Evolutionary conservation across 2,797 vertebrate genomes (phyloP).

Genomic region (Nyctalus aviator): DNA sequence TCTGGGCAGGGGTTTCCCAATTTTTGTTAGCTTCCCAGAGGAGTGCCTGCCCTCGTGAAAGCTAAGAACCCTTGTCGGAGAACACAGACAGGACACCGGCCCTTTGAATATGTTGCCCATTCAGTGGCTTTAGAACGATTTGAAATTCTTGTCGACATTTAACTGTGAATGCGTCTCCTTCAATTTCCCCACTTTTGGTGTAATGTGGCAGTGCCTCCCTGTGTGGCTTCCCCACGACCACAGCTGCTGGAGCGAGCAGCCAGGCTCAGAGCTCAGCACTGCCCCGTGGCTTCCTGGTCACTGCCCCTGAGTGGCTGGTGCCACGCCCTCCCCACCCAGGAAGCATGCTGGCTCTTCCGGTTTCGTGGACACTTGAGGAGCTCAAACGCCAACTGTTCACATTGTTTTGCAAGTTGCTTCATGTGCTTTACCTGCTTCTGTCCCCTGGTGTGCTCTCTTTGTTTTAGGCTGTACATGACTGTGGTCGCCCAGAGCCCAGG

Average conservation of each 20-base stretch:
- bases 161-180: no score
- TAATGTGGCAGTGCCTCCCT: neutral
- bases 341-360: neutral
- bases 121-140: neutral
- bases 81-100: neutral
- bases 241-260: neutral
- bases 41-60: no score
- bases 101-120: neutral
- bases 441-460: neutral
- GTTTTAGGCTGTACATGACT: neutral
- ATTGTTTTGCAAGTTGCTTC: neutral
- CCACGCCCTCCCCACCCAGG: neutral
- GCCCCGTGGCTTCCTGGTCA: neutral
- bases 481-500: no score
- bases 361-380: neutral
- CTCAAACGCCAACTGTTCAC: neutral
- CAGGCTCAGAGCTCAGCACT: no score
- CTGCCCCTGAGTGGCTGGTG: neutral
- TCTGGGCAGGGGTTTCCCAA: neutral
- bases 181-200: neutral
- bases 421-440: neutral
- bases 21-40: neutral
- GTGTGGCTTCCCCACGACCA: neutral
- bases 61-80: neutral
- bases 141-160: neutral